These are phyloP conservation scores for Cephalotes varians DNA, from an alignment of 2,888 invertebrate species.

Conservation along the genomic window DNA sequence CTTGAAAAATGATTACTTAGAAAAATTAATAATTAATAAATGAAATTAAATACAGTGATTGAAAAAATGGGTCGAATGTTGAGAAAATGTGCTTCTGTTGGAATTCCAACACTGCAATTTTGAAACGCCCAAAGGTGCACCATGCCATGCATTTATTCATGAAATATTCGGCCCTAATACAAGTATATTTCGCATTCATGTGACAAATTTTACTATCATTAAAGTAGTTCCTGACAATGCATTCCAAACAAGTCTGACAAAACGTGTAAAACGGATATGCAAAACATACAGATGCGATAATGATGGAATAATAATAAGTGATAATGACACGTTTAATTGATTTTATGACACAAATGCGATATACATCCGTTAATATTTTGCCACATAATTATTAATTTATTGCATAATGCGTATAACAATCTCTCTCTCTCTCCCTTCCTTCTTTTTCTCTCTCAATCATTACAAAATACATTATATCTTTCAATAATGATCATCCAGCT, in stretches of 20 bases:
- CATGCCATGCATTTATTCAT: constrained; percentile 43
- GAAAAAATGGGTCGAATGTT: background rate
- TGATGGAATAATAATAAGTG: constrained; percentile 24
- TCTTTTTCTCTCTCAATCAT: background rate
- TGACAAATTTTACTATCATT: constrained; percentile 46
- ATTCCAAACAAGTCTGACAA: constrained; percentile 12
- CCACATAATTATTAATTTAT: constrained; percentile 23
- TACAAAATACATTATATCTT: constrained; percentile 1
- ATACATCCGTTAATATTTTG: constrained; percentile 2
- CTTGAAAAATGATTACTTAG: background rate
- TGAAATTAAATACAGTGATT: background rate
- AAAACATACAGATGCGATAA: background rate
- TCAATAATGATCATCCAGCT: background rate
- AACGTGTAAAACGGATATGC: constrained; percentile 27
- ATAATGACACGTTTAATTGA: constrained; percentile 37
- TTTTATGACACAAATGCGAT: constrained; percentile 26
- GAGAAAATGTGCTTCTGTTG: constrained; percentile 20
- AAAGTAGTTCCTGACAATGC: constrained; percentile 25
- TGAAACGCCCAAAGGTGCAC: constrained; percentile 18
- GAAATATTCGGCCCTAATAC: constrained; percentile 42
- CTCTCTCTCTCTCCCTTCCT: background rate
- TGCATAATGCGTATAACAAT: background rate
- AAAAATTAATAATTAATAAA: background rate
- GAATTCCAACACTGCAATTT: constrained; percentile 23
- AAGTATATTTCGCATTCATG: constrained; percentile 22